Percentiles rank a stretch among this genome's conserved stretches.
Evolutionary conservation across 2,113 vertebrate genomes (phyloP).

Genomic region (Lophura nycthemera): DNA sequence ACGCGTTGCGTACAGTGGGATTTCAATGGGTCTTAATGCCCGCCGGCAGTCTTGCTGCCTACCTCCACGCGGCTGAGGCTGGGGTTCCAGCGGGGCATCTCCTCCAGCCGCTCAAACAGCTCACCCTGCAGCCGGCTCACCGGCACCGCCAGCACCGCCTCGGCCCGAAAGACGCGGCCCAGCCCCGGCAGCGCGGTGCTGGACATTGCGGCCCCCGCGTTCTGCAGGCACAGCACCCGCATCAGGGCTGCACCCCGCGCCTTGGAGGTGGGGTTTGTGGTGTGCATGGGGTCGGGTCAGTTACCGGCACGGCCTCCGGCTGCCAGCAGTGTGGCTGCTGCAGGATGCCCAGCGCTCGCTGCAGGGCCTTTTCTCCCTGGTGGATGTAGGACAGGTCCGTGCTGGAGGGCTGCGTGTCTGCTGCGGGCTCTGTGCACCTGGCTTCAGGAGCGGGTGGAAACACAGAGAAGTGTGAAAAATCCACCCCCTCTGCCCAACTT

Average conservation of each 20-base stretch:
- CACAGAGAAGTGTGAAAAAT: neutral
- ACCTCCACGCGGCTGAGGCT: slow-evolving; percentile 78
- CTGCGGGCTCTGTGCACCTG: fast-evolving
- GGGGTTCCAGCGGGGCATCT: slow-evolving; percentile 85
- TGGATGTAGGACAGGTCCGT: slow-evolving; percentile 60
- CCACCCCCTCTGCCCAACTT: neutral
- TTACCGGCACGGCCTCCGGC: slow-evolving; percentile 74
- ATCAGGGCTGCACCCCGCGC: neutral
- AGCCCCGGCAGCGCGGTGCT: slow-evolving; percentile 74
- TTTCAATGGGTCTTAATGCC: neutral
- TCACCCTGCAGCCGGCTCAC: slow-evolving; percentile 74
- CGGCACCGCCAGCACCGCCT: slow-evolving; percentile 75
- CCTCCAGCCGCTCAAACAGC: slow-evolving; percentile 79
- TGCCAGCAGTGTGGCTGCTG: slow-evolving; percentile 75
- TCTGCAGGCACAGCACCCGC: slow-evolving; percentile 49
- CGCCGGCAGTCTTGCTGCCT: neutral
- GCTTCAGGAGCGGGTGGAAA: neutral
- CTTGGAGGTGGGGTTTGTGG: neutral
- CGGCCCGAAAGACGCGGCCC: slow-evolving; percentile 81
- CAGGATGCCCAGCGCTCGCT: slow-evolving; percentile 74
- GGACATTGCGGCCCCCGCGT: slow-evolving; percentile 65
- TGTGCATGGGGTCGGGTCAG: fast-evolving
- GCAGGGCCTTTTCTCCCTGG: slow-evolving; percentile 76
- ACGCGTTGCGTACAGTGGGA: neutral
- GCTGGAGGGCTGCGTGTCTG: neutral